Evolutionary conservation across 2,797 vertebrate species (phyloP), one percentile per base, ranked within the genome.

Genomic region (Pipistrellus nathusii): DNA sequence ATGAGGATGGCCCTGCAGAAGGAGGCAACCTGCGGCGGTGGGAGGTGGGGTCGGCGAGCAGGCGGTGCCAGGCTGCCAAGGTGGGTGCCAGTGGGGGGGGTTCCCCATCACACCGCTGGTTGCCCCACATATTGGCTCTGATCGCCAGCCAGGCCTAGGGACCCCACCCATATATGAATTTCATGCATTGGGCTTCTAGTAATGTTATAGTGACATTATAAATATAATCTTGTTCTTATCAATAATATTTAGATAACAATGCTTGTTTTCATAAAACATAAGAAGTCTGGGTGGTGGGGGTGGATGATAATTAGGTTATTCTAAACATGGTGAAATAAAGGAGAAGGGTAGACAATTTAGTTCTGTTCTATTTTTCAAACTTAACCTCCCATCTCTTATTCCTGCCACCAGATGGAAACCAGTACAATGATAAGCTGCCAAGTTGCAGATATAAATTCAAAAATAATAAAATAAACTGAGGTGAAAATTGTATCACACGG

Each of bases 351-450:
- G 30, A 66, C 38, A 75, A 85, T 78, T 84, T 69, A 75, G 30
- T 59, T 85, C 48, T 35, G 25, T 5, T 62, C 9, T 59, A 73
- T 30, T 86, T 89, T 90, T 84, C 78, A 82, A 84, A 93, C 5
- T 41, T 44, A 85, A 72, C 25, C 46, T 78, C 53, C 17, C 38
- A 81, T 69, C 92, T 72, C 77, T 76, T 82, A 75, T 78, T 90
- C 80, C 94, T 95, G 41, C 89, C 75, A 93, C 27, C 85, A 88
- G 48, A 94, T 93, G 86, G 82, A 96, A 96, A 95, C 64, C 51
- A 94, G 78, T 73, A 71, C 75, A 95, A 92, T 48, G 32, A 84
- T 83, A 82, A 73, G 20, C 9, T 94, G 76, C n/a, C 44, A 94
- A 93, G 46, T 8, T 83, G 32, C 44, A 64, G 10, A 57, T 66